Percentiles rank a stretch among this genome's conserved stretches.
These are phyloP conservation scores for Lithobates sylvaticus DNA, from an alignment of 2,797 vertebrate species.

Conservation along the genomic window DNA sequence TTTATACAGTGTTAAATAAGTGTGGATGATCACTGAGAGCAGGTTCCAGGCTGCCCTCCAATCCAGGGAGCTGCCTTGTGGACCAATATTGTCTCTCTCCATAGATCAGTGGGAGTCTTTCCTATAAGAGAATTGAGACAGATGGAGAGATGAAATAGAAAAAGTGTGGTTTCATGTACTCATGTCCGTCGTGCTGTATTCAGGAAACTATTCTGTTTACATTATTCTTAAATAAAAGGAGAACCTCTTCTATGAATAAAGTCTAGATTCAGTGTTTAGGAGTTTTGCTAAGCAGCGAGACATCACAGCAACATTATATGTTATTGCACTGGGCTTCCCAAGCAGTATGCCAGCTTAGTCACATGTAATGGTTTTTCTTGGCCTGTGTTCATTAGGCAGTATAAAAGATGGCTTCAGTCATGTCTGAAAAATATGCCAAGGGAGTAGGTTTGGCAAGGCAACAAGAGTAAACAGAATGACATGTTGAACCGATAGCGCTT, in stretches of 20 bases:
- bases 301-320: not conserved
- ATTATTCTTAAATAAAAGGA: not conserved
- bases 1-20: not conserved
- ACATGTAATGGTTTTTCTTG: not conserved
- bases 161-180: conserved; percentile 13
- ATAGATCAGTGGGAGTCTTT: conserved; percentile 39
- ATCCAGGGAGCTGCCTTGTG: conserved; percentile 2
- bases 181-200: not conserved
- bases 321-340: not conserved
- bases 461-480: not conserved
- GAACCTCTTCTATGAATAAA: not conserved
- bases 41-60: conserved; percentile 26
- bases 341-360: not conserved
- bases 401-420: not conserved
- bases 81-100: conserved; percentile 20
- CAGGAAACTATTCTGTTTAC: conserved; percentile 36
- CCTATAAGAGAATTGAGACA: conserved; percentile 37
- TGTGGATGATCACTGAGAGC: conserved; percentile 3
- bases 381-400: not conserved
- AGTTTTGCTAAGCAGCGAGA: not conserved
- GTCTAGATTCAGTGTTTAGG: conserved; percentile 8
- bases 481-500: not conserved
- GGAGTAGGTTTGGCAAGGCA: not conserved
- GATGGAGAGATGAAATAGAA: conserved; percentile 45
- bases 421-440: not conserved